Percentiles rank a stretch among this genome's conserved stretches.
Evolutionary conservation across 2,113 vertebrate genomes (phyloP).

Genomic region (Toxotes jaculatrix): DNA sequence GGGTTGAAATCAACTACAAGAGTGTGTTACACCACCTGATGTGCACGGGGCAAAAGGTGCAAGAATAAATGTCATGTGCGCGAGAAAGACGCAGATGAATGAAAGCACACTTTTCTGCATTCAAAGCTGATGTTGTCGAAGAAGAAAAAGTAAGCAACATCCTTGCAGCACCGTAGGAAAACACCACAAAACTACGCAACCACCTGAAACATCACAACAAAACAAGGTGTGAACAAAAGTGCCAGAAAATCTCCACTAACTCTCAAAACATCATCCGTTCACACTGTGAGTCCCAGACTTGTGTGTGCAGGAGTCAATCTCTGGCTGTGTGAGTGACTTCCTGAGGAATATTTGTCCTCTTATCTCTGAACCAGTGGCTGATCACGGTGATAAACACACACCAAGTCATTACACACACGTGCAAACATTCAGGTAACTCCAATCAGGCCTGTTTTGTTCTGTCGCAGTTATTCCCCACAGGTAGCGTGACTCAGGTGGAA

Average conservation of each 20-base stretch:
- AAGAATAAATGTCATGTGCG: not conserved
- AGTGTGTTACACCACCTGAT: not conserved
- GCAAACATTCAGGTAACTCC: conserved; percentile 27
- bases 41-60: not conserved
- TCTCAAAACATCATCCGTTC: conserved; percentile 5
- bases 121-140: not conserved
- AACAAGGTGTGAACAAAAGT: not conserved
- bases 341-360: conserved; percentile 48
- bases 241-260: not conserved
- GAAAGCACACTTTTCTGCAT: not conserved
- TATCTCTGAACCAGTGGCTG: conserved; percentile 52
- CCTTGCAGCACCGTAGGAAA: not conserved
- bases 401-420: conserved; percentile 22
- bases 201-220: not conserved
- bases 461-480: not conserved
- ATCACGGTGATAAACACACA: conserved; percentile 59
- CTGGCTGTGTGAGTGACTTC: conserved; percentile 47
- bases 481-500: conserved; percentile 22
- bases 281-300: not conserved
- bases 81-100: not conserved
- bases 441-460: conserved; percentile 24
- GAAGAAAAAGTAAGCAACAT: not conserved
- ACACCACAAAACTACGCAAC: conserved; percentile 2
- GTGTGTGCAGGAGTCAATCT: conserved; percentile 17
- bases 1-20: not conserved